A percentile compares a stretch with the other conserved stretches of the same genome.
Evolutionary conservation across 2,797 vertebrate genomes (phyloP).

Genomic region (Phataginus tricuspis): DNA sequence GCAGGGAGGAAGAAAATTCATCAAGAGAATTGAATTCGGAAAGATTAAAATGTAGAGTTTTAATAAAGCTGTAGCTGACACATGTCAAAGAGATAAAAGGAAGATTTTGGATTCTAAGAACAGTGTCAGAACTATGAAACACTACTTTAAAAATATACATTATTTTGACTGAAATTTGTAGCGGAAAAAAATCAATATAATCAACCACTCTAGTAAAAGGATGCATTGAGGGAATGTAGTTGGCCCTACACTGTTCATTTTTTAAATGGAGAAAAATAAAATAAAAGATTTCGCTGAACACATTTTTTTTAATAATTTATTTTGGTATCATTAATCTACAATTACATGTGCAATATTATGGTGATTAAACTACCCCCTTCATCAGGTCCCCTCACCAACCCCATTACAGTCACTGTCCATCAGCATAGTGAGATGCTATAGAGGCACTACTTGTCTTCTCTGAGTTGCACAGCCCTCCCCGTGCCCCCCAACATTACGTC

Average conservation of each 20-base stretch:
- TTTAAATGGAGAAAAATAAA: not conserved
- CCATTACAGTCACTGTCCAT: too few species aligned
- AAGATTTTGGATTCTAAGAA: conserved; percentile 42
- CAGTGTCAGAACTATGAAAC: not conserved
- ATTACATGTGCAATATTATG: too few species aligned
- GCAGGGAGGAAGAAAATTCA: conserved; percentile 42
- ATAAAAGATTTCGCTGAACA: not conserved
- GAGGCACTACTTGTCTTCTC: too few species aligned
- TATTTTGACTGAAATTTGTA: conserved; percentile 72
- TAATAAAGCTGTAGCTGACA: conserved; percentile 70
- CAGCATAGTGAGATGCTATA: too few species aligned
- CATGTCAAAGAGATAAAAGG: conserved; percentile 70
- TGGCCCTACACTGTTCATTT: conserved; percentile 39
- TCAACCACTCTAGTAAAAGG: conserved; percentile 59
- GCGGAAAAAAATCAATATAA: conserved; percentile 69
- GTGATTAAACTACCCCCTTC: too few species aligned
- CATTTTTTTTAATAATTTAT: not conserved
- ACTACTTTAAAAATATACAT: conserved; percentile 49
- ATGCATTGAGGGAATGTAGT: conserved; percentile 19
- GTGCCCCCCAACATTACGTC: too few species aligned
- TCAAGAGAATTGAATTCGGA: conserved; percentile 57
- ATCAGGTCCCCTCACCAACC: too few species aligned
- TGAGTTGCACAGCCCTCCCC: too few species aligned
- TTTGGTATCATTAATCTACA: too few species aligned
- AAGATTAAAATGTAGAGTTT: conserved; percentile 73